Evolutionary conservation across 2,888 invertebrate genomes (phyloP), one percentile per base, ranked within the genome.

Genomic region (Mythimna albipuncta): DNA sequence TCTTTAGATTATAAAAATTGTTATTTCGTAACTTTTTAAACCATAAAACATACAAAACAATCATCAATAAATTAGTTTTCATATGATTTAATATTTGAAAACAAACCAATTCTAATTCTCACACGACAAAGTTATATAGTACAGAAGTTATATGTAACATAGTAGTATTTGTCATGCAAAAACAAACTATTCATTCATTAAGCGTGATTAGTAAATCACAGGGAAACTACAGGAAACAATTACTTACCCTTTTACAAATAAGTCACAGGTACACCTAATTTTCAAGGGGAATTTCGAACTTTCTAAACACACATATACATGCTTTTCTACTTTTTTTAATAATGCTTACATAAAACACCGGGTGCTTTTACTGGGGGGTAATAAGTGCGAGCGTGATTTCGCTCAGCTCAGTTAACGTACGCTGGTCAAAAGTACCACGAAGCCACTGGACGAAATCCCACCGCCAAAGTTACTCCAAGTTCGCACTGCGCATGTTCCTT

Each of bases 271-370:
- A 92, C 94, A 94, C 93, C 93, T 93, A 94, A 73, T 85, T 85
- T 89, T 88, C 90, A 89, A 90, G 89, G 88, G 86, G 87, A 84
- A 89, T 87, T 83, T 89, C 83, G 83, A 90, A 90, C 86, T 92
- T 82, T 91, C 94, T 95, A 95, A 90, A 94, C 92, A 94, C 93
- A 94, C 90, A 94, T 89, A 88, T 74, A 92, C 95, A 95, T 95
- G 95, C 95, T 93, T 89, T 89, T 88, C 92, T 93, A 92, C 90
- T 89, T 88, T 87, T 87, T 87, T 84, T 52, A 86, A 81, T 82
- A 91, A 95, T 94, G 95, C 95, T 95, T 96, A 95, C 95, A 95
- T 95, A 94, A 89, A 94, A 93, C 93, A 94, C 92, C 89, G 93
- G 90, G 89, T 89, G 90, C 88, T 89, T 90, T 88, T 89, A 92